Percentiles rank a stretch among this genome's conserved stretches.
Conservation (phyloP, 2,113 vertebrate species). For the Poicephalus gulielmi region DNA sequence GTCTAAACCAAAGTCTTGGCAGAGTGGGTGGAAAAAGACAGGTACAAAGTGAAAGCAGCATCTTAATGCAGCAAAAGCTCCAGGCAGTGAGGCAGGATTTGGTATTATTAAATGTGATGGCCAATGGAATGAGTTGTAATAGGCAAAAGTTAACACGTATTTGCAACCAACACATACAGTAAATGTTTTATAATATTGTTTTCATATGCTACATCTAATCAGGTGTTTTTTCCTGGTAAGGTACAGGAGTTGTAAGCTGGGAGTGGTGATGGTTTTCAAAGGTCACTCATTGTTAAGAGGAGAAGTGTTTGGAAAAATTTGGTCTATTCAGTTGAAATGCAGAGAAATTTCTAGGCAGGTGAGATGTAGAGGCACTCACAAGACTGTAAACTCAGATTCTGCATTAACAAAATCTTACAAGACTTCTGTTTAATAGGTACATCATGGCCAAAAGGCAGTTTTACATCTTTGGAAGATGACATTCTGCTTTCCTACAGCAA, state of each 20-base stretch:
- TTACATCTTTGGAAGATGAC: neutral
- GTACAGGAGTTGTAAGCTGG: neutral
- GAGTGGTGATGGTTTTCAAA: neutral
- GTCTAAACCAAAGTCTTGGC: neutral
- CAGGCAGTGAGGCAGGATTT: neutral
- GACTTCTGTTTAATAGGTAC: neutral
- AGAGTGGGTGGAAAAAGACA: neutral
- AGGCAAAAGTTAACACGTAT: neutral
- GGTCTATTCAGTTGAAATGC: neutral
- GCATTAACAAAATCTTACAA: accelerated
- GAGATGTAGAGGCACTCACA: neutral
- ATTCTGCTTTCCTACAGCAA: neutral
- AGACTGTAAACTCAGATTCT: neutral
- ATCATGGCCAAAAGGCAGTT: accelerated
- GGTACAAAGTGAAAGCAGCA: neutral
- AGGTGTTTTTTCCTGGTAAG: neutral
- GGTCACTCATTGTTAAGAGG: neutral
- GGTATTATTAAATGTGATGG: neutral
- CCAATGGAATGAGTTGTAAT: neutral
- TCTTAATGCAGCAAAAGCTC: neutral
- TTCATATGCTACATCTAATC: neutral
- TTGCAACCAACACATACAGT: neutral
- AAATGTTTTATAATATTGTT: neutral
- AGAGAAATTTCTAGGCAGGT: neutral
- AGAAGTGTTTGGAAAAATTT: neutral